A percentile compares a stretch with the other conserved stretches of the same genome.
Evolutionary conservation across 2,797 vertebrate species (phyloP).

Genomic region (Podarcis siculus): DNA sequence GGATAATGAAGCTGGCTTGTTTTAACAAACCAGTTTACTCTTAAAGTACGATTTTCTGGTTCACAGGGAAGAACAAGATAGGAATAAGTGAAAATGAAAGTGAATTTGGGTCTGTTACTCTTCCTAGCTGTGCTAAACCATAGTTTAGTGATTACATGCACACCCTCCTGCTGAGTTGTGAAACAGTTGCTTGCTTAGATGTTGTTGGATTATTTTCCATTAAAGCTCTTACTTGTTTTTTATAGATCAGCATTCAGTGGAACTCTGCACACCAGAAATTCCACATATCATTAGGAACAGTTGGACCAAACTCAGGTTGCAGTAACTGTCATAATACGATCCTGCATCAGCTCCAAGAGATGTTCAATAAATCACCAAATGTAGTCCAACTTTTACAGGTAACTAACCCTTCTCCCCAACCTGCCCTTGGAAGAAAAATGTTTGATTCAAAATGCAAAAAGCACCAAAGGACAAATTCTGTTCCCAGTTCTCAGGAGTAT

Average conservation of each 20-base stretch:
- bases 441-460: neutral
- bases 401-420: constrained; percentile 43
- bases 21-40: neutral
- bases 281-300: constrained; percentile 95
- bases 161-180: neutral
- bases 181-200: neutral
- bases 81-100: neutral
- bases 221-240: constrained; percentile 57
- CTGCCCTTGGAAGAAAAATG: neutral
- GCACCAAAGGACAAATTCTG: neutral
- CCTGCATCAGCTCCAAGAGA: constrained; percentile 98
- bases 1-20: too few species aligned
- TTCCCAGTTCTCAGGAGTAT: neutral
- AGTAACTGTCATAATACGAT: constrained; percentile 99
- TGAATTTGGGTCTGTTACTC: neutral
- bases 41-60: neutral
- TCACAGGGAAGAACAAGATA: neutral
- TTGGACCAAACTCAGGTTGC: constrained; percentile 98
- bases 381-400: constrained; percentile 98
- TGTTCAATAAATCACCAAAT: constrained; percentile 98
- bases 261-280: constrained; percentile 93
- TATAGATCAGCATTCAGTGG: constrained; percentile 96
- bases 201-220: constrained; percentile 25
- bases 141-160: neutral
- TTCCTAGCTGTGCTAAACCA: neutral